Percentiles rank a stretch among this genome's conserved stretches.
Conservation (phyloP, 2,797 vertebrate species). For the Argya squamiceps region DNA sequence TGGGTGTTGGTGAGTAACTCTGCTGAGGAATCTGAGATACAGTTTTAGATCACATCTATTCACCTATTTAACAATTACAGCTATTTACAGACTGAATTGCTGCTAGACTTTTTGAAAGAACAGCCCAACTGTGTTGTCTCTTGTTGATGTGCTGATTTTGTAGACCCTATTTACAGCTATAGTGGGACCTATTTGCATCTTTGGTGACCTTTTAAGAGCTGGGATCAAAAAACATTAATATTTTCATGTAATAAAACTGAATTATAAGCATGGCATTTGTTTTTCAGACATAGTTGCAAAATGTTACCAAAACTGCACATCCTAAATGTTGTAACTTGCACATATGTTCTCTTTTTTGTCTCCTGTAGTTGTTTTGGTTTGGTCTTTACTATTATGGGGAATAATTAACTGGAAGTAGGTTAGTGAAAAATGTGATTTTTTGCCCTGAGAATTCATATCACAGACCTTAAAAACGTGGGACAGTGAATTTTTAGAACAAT, state of each 20-base stretch:
- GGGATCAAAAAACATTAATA: neutral
- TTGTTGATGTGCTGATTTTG: neutral
- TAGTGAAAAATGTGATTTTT: neutral
- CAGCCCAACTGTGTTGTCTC: neutral
- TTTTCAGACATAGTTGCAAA: neutral
- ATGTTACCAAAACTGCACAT: neutral
- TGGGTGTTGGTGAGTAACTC: neutral
- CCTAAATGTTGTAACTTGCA: neutral
- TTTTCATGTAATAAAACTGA: neutral
- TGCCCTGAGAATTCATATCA: neutral
- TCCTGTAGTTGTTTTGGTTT: neutral
- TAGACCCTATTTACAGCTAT: neutral
- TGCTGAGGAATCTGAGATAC: neutral
- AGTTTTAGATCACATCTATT: neutral
- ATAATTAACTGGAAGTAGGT: neutral
- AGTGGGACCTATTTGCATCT: neutral
- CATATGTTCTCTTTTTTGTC: neutral
- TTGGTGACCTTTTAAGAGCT: neutral
- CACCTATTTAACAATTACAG: neutral
- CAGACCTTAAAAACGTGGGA: neutral
- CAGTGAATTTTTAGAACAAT: neutral
- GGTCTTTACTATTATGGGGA: neutral
- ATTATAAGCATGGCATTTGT: neutral
- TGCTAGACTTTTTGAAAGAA: neutral
- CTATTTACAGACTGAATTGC: neutral